Evolutionary conservation across 2,113 vertebrate species (phyloP).

Genomic region (Ploceus nigricollis): DNA sequence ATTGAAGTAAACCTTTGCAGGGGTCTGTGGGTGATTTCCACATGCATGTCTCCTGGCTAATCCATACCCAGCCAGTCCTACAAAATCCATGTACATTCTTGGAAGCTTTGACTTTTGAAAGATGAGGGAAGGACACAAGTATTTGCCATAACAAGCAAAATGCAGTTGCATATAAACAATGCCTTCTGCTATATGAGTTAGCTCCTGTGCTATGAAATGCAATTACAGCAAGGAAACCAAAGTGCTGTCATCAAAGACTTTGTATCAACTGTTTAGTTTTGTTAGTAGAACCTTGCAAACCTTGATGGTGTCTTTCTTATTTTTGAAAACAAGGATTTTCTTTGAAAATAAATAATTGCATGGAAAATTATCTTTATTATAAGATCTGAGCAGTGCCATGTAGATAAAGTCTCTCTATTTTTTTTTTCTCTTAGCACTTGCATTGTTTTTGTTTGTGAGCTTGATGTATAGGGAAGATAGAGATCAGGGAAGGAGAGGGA

Average conservation of each 20-base stretch:
- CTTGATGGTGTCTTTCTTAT: neutral
- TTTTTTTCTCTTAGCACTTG: neutral
- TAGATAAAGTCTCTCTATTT: neutral
- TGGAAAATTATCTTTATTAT: neutral
- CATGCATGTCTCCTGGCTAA: neutral
- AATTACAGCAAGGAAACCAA: neutral
- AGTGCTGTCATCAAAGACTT: neutral
- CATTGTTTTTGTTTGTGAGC: constrained; percentile 6
- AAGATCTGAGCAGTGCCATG: neutral
- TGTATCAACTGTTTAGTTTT: neutral
- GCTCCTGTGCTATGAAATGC: neutral
- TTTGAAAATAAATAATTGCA: constrained; percentile 37
- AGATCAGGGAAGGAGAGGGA: neutral
- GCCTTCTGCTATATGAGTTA: neutral
- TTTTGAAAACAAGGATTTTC: neutral
- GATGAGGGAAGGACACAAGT: neutral
- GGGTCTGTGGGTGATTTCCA: neutral
- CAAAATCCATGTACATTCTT: neutral
- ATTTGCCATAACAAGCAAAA: neutral
- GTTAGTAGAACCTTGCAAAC: neutral
- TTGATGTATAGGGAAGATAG: neutral
- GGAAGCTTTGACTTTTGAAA: neutral
- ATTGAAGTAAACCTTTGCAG: neutral
- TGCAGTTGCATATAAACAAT: neutral
- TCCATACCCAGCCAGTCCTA: neutral